A percentile compares a stretch with the other conserved stretches of the same genome.
Evolutionary conservation across 2,797 vertebrate genomes (phyloP).

Genomic region (Florisuga fusca): DNA sequence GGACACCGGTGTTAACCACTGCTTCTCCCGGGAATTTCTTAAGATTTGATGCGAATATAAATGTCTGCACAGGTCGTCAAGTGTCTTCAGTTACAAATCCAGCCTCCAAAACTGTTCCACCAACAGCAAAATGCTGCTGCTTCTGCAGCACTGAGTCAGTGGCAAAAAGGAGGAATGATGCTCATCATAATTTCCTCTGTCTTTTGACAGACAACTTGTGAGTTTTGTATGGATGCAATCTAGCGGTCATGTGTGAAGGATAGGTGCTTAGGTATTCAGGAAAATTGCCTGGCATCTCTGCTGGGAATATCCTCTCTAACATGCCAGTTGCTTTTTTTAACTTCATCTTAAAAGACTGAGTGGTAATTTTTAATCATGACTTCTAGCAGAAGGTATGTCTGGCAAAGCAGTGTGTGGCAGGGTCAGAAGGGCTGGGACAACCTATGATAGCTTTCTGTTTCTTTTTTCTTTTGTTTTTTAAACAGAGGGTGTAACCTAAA

Average conservation of each 20-base stretch:
- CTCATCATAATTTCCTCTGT: neutral
- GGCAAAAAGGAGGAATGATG: neutral
- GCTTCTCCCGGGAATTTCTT: neutral
- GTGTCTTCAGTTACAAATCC: neutral
- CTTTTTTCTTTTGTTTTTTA: neutral
- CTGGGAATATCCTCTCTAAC: neutral
- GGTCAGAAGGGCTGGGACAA: neutral
- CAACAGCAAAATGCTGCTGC: neutral
- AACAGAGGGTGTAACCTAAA: neutral
- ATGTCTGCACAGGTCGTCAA: neutral
- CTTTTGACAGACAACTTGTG: neutral
- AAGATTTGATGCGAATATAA: conserved; percentile 20
- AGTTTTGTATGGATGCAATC: neutral
- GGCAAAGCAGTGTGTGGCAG: neutral
- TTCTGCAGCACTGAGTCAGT: neutral
- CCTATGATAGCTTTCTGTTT: neutral
- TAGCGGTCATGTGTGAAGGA: neutral
- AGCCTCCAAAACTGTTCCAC: neutral
- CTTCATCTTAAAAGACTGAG: neutral
- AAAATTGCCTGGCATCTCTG: neutral
- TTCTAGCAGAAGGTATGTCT: neutral
- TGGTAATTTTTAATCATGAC: neutral
- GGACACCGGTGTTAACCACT: conserved; percentile 3
- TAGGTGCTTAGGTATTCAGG: neutral
- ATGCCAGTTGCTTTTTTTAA: neutral